Base-by-base conservation (phyloP, 1,140 invertebrate genomes). In the Protaetia brevitarsis region DNA sequence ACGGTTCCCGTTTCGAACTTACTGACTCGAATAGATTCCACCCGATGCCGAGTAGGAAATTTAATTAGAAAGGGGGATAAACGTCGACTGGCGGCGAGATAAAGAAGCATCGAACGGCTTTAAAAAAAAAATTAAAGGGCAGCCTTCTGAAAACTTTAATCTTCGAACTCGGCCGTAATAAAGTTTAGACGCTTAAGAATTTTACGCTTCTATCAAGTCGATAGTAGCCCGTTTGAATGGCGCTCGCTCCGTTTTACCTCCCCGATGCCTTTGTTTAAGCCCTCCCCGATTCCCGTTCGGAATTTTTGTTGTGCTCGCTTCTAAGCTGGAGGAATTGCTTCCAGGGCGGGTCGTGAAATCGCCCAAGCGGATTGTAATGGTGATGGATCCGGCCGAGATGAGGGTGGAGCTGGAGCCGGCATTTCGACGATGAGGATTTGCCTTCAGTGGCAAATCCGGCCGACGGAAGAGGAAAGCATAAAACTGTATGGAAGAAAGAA, bases 391-490 rank as follows among this genome's bases (percentile, higher is more conserved):
- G 56, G n/a, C 27, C 21, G 34, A 59, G 65, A 59, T 69, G 71
- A 19, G 41, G 41, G 41, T 51, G 41, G 41, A 51, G 41, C 19
- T 51, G 16, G 19, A 8, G 6, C 41, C 41, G 41, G 21, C 41
- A 8, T 51, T 51, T 19, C 19, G 26, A 1, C 41, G 13, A 51
- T 23, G 34, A 37, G 11, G 10, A 6, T 37, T 37, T 3, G 11
- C 34, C n/a, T 37, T 37, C n/a, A n/a, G n/a, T n/a, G n/a, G n/a
- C n/a, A 65, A 72, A 72, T 70, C 65, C 26, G 29, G 67, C 68
- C 60, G 69, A 66, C 69, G 66, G 67, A 64, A 68, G 67, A 62
- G 70, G 67, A 69, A 72, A 72, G 64, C 45, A 56, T 56, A 70
- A 72, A 72, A 70, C 61, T 62, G 60, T 56, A 59, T 62, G 45